Conservation (phyloP, 2,797 vertebrate species). For the Spinus olivaceus region DNA sequence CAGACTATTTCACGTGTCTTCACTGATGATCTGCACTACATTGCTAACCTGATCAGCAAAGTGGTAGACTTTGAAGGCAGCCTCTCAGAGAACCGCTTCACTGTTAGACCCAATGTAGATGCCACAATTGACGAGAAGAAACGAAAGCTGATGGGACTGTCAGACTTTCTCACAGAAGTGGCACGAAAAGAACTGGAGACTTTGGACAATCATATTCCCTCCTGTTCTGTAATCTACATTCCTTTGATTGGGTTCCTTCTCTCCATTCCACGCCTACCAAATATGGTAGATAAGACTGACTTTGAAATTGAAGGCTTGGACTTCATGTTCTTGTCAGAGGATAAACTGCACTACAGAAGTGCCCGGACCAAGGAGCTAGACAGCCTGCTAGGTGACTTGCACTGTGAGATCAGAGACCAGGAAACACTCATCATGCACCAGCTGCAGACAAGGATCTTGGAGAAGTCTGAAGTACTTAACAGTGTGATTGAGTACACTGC, state of each 20-base stretch:
- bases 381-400: conserved; percentile 89
- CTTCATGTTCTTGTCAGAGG: conserved; percentile 94
- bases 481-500: conserved; percentile 86
- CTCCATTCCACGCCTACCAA: conserved; percentile 86
- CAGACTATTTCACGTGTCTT: conserved; percentile 83
- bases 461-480: conserved; percentile 82
- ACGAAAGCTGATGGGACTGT: conserved; percentile 87
- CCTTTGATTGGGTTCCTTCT: conserved; percentile 97
- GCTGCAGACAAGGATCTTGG: conserved; percentile 85
- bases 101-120: conserved; percentile 87
- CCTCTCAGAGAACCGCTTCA: conserved; percentile 85
- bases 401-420: conserved; percentile 91
- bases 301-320: conserved; percentile 92
- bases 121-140: conserved; percentile 93
- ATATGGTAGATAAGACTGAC: conserved; percentile 88
- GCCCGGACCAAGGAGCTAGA: conserved; percentile 91
- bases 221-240: conserved; percentile 93
- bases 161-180: conserved; percentile 92
- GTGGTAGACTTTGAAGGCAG: conserved; percentile 96
- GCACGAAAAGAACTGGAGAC: conserved; percentile 88
- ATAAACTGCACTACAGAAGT: conserved; percentile 91
- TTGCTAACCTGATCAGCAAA: conserved; percentile 87
- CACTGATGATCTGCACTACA: conserved; percentile 86
- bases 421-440: conserved; percentile 87
- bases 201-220: conserved; percentile 84